Conservation (phyloP, 2,113 vertebrate genomes). For the Stigmatopora argus region DNA sequence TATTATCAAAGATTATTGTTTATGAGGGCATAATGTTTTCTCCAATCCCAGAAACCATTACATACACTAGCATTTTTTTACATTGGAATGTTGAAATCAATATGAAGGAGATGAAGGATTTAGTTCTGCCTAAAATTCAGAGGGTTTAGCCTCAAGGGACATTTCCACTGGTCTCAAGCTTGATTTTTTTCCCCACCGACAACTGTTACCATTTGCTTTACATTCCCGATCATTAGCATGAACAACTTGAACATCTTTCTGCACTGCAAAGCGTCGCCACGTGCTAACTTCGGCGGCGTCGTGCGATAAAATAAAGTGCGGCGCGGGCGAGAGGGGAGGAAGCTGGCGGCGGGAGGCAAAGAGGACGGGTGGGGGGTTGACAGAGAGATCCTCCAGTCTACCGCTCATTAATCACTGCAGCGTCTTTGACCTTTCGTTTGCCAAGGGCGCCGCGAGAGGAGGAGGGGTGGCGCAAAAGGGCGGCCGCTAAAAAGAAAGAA, state of each 20-base stretch:
- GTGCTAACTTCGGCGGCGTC: slow-evolving; percentile 58
- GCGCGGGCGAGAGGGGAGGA: slow-evolving; percentile 24
- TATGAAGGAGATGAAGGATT: not conserved
- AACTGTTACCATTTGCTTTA: not conserved
- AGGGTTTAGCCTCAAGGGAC: not conserved
- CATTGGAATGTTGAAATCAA: not conserved
- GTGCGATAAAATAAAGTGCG: slow-evolving; percentile 70
- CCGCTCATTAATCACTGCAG: slow-evolving; percentile 80
- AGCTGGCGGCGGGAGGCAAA: slow-evolving; percentile 12
- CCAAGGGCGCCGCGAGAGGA: slow-evolving; percentile 73
- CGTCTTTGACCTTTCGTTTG: slow-evolving; percentile 81
- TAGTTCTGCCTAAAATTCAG: not conserved
- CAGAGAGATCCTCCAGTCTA: slow-evolving; percentile 74
- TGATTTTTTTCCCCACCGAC: not conserved
- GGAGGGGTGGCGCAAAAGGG: slow-evolving; percentile 45
- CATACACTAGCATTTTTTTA: not conserved
- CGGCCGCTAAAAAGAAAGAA: slow-evolving; percentile 31
- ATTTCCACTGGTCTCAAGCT: not conserved
- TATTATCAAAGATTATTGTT: no score
- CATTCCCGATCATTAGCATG: not conserved
- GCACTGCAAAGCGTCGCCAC: slow-evolving; percentile 18
- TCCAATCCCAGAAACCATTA: no score
- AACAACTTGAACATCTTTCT: not conserved
- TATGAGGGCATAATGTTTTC: no score
- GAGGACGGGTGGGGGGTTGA: slow-evolving; percentile 57